Conservation (phyloP, 2,113 vertebrate species). For the Neotoma lepida region DNA sequence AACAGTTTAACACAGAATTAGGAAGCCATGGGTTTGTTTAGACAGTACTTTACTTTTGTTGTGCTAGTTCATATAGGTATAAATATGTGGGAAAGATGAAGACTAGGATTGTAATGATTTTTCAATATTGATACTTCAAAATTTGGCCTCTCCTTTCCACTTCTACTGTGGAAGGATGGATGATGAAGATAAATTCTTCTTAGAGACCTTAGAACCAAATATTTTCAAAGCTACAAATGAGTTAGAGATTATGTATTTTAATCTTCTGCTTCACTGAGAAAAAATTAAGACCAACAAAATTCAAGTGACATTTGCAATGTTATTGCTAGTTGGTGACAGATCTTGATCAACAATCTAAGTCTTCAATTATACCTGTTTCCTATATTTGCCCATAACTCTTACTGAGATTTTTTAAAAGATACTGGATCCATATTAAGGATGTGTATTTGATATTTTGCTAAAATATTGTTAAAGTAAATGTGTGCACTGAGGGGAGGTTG, state of each 20-base stretch:
- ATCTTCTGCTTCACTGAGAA: neutral
- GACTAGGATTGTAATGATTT: neutral
- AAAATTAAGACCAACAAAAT: neutral
- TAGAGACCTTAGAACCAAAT: neutral
- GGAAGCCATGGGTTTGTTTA: neutral
- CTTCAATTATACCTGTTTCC: neutral
- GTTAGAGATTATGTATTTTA: neutral
- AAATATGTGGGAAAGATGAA: neutral
- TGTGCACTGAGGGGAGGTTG: neutral
- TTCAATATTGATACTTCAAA: slow-evolving; percentile 3
- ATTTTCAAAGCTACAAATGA: neutral
- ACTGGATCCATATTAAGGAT: neutral
- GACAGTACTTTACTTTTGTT: neutral
- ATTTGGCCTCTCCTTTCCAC: neutral
- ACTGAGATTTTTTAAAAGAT: neutral
- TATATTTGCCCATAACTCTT: neutral
- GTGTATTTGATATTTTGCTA: neutral
- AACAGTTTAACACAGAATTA: neutral
- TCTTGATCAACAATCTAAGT: neutral
- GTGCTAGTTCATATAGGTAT: neutral
- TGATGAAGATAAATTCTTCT: neutral
- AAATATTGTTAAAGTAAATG: slow-evolving; percentile 30
- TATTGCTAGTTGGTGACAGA: neutral
- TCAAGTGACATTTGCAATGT: neutral
- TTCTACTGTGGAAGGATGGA: neutral